These are phyloP conservation scores for Hemitrygon akajei DNA, from an alignment of 2,797 vertebrate genomes.

Conservation along the genomic window DNA sequence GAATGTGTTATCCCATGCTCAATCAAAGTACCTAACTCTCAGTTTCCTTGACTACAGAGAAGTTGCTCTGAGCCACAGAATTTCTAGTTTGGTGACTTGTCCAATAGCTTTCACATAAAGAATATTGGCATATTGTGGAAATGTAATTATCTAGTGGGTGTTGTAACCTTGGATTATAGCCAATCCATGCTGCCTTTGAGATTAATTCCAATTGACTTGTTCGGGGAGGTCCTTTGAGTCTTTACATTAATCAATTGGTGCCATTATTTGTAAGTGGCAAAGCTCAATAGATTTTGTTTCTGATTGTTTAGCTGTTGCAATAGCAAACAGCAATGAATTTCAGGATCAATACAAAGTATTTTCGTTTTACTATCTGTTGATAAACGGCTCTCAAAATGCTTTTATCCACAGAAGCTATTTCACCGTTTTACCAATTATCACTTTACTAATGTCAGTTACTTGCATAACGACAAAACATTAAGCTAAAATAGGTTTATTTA, in stretches of 20 bases:
- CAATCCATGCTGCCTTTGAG: background rate
- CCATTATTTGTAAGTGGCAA: background rate
- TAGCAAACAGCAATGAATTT: background rate
- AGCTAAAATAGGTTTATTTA: background rate
- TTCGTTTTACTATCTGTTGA: background rate
- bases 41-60: too few species aligned
- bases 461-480: background rate
- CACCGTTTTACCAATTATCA: background rate
- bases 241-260: background rate
- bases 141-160: background rate
- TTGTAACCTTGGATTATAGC: background rate
- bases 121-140: background rate
- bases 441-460: background rate
- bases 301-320: background rate
- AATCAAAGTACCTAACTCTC: too few species aligned
- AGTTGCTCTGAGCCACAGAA: too few species aligned
- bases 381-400: background rate
- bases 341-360: background rate
- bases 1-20: too few species aligned
- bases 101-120: background rate
- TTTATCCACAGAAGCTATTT: background rate
- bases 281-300: background rate
- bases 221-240: background rate
- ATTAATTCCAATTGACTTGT: background rate
- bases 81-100: background rate